These are phyloP conservation scores for Rhodinocichla rosea DNA, from an alignment of 2,113 vertebrate species.

Conservation along the genomic window DNA sequence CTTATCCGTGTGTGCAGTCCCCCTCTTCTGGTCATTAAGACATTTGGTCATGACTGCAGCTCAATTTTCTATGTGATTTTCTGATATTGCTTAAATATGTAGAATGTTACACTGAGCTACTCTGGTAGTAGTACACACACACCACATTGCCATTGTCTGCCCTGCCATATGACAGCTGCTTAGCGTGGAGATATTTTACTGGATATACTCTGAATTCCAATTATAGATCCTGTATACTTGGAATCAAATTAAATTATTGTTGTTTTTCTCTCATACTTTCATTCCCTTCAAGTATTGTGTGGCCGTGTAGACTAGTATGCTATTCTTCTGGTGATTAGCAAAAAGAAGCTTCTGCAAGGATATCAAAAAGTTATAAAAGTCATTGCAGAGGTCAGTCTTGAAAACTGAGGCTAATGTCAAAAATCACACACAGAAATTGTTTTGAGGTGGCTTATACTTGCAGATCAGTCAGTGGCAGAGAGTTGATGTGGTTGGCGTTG, in stretches of 20 bases:
- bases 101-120: neutral
- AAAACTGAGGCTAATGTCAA: neutral
- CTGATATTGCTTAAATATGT: neutral
- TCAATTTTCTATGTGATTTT: neutral
- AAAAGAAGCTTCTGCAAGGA: neutral
- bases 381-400: neutral
- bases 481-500: neutral
- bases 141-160: fast-evolving
- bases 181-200: neutral
- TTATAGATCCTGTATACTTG: neutral
- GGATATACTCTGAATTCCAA: neutral
- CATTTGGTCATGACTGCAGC: neutral
- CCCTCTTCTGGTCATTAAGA: neutral
- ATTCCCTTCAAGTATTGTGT: neutral
- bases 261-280: neutral
- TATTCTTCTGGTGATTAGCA: neutral
- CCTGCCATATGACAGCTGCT: neutral
- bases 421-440: neutral
- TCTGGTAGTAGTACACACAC: neutral
- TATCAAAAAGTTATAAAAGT: neutral
- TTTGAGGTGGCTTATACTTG: neutral
- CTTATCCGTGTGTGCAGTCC: neutral
- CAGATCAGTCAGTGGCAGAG: neutral
- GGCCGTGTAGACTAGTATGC: neutral
- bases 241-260: neutral